These are phyloP conservation scores for Microcebus ravelobensis DNA, from an alignment of 2,113 vertebrate genomes.

Conservation along the genomic window DNA sequence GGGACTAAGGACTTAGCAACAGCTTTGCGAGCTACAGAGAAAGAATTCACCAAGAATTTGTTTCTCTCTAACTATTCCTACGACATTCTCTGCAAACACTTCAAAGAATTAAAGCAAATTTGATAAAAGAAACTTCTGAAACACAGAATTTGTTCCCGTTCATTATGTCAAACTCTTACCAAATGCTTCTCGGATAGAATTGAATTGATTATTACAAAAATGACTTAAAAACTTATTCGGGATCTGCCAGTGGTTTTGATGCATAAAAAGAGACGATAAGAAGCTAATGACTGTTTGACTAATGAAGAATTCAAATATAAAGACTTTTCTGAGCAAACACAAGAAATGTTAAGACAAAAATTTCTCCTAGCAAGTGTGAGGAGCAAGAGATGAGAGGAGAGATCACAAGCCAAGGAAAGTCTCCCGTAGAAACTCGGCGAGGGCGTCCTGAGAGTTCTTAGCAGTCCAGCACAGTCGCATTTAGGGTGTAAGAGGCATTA, in stretches of 20 bases:
- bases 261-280: not conserved
- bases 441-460: not conserved
- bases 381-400: not conserved
- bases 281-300: not conserved
- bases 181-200: not conserved
- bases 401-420: not conserved
- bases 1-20: accelerated
- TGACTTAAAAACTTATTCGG: not conserved
- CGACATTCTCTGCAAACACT: not conserved
- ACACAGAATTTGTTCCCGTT: too few relatives aligned
- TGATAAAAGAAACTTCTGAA: not conserved
- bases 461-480: not conserved
- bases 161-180: not conserved
- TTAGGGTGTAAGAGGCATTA: not conserved
- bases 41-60: not conserved
- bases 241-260: not conserved
- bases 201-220: not conserved
- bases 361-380: not conserved
- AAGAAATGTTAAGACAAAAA: not conserved
- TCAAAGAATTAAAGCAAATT: not conserved
- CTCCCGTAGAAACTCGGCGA: not conserved
- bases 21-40: not conserved
- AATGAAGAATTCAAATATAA: not conserved
- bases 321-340: not conserved
- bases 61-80: not conserved